A percentile compares a stretch with the other conserved stretches of the same genome.
These are phyloP conservation scores for Platalea minor DNA, from an alignment of 2,797 vertebrate species.

Conservation along the genomic window DNA sequence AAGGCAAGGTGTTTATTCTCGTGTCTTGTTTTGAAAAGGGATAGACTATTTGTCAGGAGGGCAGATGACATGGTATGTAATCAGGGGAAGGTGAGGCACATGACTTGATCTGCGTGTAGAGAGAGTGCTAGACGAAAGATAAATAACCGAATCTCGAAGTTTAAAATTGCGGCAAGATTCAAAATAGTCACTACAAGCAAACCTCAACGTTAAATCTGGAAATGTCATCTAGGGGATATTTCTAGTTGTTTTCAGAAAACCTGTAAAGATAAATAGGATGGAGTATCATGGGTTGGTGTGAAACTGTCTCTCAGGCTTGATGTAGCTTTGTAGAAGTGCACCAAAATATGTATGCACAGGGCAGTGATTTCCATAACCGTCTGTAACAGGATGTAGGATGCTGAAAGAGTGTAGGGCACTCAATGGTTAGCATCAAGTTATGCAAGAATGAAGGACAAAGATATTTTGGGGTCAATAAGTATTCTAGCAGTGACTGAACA, in stretches of 20 bases:
- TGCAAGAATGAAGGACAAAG: background rate
- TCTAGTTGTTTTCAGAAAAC: background rate
- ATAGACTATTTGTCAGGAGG: background rate
- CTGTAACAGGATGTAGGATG: background rate
- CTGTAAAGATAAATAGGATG: background rate
- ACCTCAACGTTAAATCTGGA: background rate
- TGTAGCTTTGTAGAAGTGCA: background rate
- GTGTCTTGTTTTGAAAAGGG: background rate
- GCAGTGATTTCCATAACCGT: background rate
- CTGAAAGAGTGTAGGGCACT: background rate
- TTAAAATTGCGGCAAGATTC: background rate
- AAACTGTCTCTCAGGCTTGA: background rate
- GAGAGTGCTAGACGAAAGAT: background rate
- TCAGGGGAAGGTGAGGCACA: fast-evolving
- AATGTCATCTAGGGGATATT: background rate
- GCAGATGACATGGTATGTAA: background rate
- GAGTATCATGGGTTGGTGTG: background rate
- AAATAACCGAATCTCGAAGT: background rate
- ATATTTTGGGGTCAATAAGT: background rate
- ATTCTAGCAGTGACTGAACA: background rate
- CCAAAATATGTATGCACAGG: fast-evolving
- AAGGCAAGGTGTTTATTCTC: background rate
- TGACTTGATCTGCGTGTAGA: background rate
- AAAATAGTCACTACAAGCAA: background rate
- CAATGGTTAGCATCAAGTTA: background rate